phyloP scores from a whole-genome alignment of 2,113 vertebrate genomes.

The Pygoscelis adeliae region DNA sequence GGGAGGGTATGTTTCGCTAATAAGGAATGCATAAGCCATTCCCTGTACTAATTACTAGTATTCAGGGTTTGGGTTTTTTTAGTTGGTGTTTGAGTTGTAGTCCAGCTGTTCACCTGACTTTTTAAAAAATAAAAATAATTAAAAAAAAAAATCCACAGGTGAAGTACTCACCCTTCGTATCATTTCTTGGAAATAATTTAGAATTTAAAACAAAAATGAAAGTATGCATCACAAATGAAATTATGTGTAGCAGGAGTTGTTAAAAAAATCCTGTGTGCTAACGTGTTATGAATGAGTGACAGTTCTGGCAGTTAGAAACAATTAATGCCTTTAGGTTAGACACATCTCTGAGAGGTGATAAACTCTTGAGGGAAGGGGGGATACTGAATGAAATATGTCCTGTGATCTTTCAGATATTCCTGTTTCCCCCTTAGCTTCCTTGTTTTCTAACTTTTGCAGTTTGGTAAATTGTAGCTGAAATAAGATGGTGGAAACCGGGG shows the following conservation, averaged over 20 bases:
- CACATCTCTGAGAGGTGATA: neutral
- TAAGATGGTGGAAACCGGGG: neutral
- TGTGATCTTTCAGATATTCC: neutral
- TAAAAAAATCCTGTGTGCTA: neutral
- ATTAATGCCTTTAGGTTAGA: neutral
- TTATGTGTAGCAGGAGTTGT: neutral
- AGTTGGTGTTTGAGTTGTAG: neutral
- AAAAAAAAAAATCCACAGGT: accelerated
- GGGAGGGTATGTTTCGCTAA: neutral
- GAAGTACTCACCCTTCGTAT: neutral
- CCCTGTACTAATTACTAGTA: neutral
- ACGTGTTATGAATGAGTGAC: neutral
- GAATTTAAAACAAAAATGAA: neutral
- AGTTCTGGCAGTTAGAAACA: neutral
- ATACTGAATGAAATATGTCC: neutral
- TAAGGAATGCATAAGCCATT: neutral
- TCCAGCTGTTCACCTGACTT: neutral
- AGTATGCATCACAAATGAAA: neutral
- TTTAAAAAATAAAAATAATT: neutral
- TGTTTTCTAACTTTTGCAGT: neutral
- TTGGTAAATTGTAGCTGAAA: neutral
- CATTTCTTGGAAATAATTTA: neutral
- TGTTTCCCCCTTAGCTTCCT: neutral
- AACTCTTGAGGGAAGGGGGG: neutral
- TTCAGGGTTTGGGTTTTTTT: neutral